phyloP scores from a whole-genome alignment of 2,113 vertebrate species.

The Campylomormyrus tamandua region DNA sequence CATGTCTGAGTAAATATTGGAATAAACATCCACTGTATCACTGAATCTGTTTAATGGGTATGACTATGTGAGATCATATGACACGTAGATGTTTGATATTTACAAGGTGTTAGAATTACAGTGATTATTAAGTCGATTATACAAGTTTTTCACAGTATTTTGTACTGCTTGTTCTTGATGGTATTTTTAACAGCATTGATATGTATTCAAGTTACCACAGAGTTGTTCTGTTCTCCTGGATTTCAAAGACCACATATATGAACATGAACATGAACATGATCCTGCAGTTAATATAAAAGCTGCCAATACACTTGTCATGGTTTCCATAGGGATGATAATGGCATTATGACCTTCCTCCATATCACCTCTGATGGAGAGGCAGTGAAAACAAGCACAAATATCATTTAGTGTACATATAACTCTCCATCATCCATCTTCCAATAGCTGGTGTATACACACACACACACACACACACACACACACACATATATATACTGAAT shows the following conservation, averaged over 20 bases:
- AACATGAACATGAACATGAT: background rate
- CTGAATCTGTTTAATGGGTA: constrained; percentile 1
- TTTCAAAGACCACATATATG: background rate
- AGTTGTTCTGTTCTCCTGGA: background rate
- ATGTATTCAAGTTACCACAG: background rate
- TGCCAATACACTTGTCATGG: background rate
- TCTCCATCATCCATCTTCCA: background rate
- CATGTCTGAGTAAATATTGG: background rate
- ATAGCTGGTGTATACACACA: background rate
- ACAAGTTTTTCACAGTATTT: constrained; percentile 1
- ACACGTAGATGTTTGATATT: background rate
- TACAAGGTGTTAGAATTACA: constrained; percentile 8
- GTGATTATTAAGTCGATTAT: background rate
- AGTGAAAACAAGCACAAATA: background rate
- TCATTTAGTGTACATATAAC: background rate
- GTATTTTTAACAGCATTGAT: constrained; percentile 1
- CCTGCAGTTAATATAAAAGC: background rate
- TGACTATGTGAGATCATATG: background rate
- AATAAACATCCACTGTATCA: background rate
- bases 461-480: background rate
- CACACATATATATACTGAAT: too few species aligned
- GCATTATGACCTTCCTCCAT: background rate
- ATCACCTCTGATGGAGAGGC: background rate
- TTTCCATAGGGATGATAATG: background rate
- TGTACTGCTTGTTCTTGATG: background rate